Evolutionary conservation across 2,113 vertebrate species (phyloP), one percentile per base, ranked within the genome.

Genomic region (Callipepla californica): DNA sequence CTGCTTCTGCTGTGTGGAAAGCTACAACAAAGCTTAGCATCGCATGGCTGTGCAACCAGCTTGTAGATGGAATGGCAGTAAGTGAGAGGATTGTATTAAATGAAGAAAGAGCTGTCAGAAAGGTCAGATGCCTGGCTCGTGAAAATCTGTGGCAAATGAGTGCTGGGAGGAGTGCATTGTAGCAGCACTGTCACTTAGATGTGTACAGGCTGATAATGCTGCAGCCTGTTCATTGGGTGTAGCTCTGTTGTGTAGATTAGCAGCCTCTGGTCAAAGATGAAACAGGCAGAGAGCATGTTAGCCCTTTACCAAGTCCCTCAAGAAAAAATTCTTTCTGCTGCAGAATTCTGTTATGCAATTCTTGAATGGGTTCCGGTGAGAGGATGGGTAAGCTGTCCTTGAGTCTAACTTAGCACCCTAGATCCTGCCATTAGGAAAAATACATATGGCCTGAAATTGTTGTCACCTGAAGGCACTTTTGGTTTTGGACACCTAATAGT

Each of bases 151-250:
- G 26, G 45, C 77, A 80, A 30, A 53, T 1, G 23, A 6, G 22
- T 8, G 16, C 11, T 75, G 50, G 30, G 21, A 63, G 51, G 45
- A 50, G 13, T 1, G 0, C 11, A 3, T n/a, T 2, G 1, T 38
- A 38, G 34, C 42, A 40, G 21, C 28, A 17, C 23, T 14, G 40
- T n/a, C 62, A 59, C 75, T 77, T 5, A 22, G 58, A 62, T 47
- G 36, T 13, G 3, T 30, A 3, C 8, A 8, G 34, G 51, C 44
- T 67, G 45, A 18, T 57, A n/a, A 6, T 32, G 21, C 48, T 85
- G 45, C 34, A 32, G n/a, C 45, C 51, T 68, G 58, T 22, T 84
- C 17, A 55, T 48, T 38, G 58, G 3, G 38, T 28, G 34, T 50
- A 65, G 34, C 34, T 38, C n/a, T 74, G 40, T 7, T 30, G 42